Base-by-base conservation (phyloP, 1,140 invertebrate genomes). In the Ceratina japonica region DNA sequence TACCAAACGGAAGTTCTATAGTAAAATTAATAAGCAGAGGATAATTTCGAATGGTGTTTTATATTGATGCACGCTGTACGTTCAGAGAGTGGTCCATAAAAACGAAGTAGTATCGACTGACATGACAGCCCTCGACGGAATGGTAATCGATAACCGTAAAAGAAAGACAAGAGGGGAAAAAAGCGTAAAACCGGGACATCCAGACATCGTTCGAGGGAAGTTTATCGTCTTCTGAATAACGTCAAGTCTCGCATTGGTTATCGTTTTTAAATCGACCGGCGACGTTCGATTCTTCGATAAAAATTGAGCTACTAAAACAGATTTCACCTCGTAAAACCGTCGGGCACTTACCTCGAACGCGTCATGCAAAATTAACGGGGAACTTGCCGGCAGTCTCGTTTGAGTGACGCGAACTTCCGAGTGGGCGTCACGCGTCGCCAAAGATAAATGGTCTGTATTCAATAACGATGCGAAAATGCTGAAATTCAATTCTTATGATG, bases 61-160 rank as follows among this genome's bases (percentile, higher is more conserved):
- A 44, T 44, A 44, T 44, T 44, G 37, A 44, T 44, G 5, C 37
- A 44, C 37, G 3, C 37, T 44, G 37, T 44, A 44, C 10, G 37
- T 44, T 15, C 15, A 27, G 52, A 16, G 1, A 31, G 44, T 56
- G 49, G 4, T 22, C 16, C 31, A 75, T 59, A 75, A 75, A 49
- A 69, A 68, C 44, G 13, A 18, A 10, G 22, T 10, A 12, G 37
- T 68, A 68, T 22, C 74, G 69, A 61, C 49, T 20, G 64, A 75
- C 74, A 68, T 7, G 31, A 22, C 62, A 24, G 52, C 37, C 37
- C n/a, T 10, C 51, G 2, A 18, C 13, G 63, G 12, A 51, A 76
- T 15, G 74, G 64, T 76, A 76, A 69, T 76, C 64, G 74, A 76
- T 51, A 31, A 37, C 49, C 64, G 37, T 76, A 76, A 76, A 76